Evolutionary conservation across 1,140 invertebrate genomes (phyloP).

Genomic region (Drosophila kanapiae): DNA sequence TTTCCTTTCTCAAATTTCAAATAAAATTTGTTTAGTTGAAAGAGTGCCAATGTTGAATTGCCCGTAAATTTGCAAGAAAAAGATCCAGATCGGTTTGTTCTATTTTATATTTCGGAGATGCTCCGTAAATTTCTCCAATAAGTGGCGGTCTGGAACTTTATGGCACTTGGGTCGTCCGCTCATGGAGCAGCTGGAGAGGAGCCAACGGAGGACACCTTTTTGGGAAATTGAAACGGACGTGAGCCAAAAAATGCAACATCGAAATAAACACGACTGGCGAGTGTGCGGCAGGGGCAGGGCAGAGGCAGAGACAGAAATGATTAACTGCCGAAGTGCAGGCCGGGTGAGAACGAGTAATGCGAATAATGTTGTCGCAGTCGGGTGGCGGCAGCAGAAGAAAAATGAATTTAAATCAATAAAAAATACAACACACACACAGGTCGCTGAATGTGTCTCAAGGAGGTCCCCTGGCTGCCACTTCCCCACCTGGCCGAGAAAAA

Average conservation of each 20-base stretch:
- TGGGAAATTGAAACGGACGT: slow-evolving; percentile 57
- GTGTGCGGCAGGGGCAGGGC: neutral
- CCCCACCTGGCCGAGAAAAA: slow-evolving; percentile 54
- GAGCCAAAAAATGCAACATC: slow-evolving; percentile 55
- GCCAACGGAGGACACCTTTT: slow-evolving; percentile 52
- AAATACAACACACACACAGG: slow-evolving; percentile 29
- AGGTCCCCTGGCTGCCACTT: slow-evolving; percentile 16
- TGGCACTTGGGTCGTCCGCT: slow-evolving; percentile 28
- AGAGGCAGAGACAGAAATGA: slow-evolving; percentile 46
- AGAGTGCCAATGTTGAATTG: slow-evolving; percentile 1
- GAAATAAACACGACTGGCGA: slow-evolving; percentile 26
- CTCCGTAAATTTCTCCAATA: slow-evolving; percentile 44
- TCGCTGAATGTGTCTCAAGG: slow-evolving; percentile 42
- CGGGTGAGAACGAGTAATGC: slow-evolving; percentile 28
- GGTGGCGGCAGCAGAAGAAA: slow-evolving; percentile 44
- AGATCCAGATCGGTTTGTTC: neutral
- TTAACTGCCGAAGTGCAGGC: slow-evolving; percentile 63
- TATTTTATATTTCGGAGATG: slow-evolving; percentile 12
- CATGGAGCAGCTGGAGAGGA: slow-evolving; percentile 31
- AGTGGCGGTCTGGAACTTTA: slow-evolving; percentile 44
- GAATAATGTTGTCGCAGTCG: slow-evolving; percentile 59
- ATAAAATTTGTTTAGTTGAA: slow-evolving; percentile 7
- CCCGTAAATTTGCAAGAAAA: neutral
- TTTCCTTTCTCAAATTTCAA: neutral
- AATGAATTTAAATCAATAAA: slow-evolving; percentile 80